Evolutionary conservation across 2,797 vertebrate species (phyloP), one percentile per base, ranked within the genome.

Genomic region (Danio aesculapii): DNA sequence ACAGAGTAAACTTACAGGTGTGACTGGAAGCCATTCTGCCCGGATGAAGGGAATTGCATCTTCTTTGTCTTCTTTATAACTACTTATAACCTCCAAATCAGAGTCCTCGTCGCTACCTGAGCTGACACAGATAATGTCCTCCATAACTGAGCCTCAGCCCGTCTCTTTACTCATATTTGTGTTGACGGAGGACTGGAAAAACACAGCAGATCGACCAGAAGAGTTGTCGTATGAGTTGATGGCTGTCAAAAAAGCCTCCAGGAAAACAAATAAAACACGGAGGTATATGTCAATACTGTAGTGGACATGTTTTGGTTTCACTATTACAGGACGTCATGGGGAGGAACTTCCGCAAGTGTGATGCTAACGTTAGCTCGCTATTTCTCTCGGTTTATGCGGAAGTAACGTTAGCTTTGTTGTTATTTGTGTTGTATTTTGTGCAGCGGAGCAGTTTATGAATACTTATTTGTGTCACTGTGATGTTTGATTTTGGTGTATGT

Each of bases 31-130:
- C 67, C 84, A 81, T 50, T 87, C 82, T 5, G 61, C 71, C n/a
- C 21, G 70, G 39, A 82, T 30, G n/a, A 85, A 83, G 14, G 85
- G 81, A 19, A 79, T 30, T 6, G 66, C 21, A 6, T 62, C 83
- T 0, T 49, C 12, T 62, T 41, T 83, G 11, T 58, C 50, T 50
- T 81, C 16, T 3, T 47, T 72, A 44, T 81, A 91, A 73, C 67
- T 84, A 1, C 83, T 85, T 6, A 93, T 19, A 46, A 94, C 47
- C 58, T 93, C 91, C 70, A 93, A 79, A 30, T 94, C 93, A 0
- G 92, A 93, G 72, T 93, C 91, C 7, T 87, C 87, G 0, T 90
- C 88, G 19, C 76, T 89, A 44, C 82, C 90, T 0, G 94, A 95
- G 87, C 92, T 94, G 47, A 94, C 73, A 0, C 3, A 83, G 76